A percentile compares a stretch with the other conserved stretches of the same genome.
phyloP scores from a whole-genome alignment of 2,888 invertebrate genomes.

The Drosophila anomalata region DNA sequence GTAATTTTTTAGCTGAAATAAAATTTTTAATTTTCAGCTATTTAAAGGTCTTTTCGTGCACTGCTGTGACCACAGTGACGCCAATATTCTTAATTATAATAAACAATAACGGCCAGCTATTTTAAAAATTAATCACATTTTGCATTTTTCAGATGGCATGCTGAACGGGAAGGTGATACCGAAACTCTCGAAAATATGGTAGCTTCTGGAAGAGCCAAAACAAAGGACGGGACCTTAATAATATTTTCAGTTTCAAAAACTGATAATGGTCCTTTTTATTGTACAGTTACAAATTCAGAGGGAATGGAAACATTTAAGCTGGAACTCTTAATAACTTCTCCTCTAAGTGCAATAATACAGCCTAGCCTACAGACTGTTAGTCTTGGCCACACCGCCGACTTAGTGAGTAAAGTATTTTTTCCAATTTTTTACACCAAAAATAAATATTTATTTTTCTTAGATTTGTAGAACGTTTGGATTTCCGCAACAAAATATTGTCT shows the following conservation, averaged over 20 bases:
- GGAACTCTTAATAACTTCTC: conserved; percentile 86
- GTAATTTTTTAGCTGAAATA: too few species aligned
- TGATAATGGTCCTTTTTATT: conserved; percentile 85
- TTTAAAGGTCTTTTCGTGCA: too few species aligned
- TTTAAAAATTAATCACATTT: not conserved
- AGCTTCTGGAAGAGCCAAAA: conserved; percentile 84
- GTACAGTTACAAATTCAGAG: conserved; percentile 85
- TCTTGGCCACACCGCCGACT: conserved; percentile 91
- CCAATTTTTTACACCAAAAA: conserved; percentile 1
- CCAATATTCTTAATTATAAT: too few species aligned
- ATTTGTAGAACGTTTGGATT: conserved; percentile 93
- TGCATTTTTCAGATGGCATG: conserved; percentile 84
- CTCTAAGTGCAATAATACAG: conserved; percentile 90
- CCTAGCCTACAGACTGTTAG: conserved; percentile 91
- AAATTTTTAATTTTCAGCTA: too few species aligned
- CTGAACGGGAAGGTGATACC: conserved; percentile 84
- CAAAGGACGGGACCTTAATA: conserved; percentile 85
- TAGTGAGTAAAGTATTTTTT: conserved; percentile 85
- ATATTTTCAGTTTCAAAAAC: conserved; percentile 84
- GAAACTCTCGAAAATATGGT: conserved; percentile 84
- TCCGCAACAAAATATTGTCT: conserved; percentile 89
- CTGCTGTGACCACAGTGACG: too few species aligned
- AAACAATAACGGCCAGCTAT: too few species aligned
- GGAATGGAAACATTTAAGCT: conserved; percentile 86
- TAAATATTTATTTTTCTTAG: conserved; percentile 62